Evolutionary conservation across 1,140 invertebrate species (phyloP).

Genomic region (Pararge aegeria): DNA sequence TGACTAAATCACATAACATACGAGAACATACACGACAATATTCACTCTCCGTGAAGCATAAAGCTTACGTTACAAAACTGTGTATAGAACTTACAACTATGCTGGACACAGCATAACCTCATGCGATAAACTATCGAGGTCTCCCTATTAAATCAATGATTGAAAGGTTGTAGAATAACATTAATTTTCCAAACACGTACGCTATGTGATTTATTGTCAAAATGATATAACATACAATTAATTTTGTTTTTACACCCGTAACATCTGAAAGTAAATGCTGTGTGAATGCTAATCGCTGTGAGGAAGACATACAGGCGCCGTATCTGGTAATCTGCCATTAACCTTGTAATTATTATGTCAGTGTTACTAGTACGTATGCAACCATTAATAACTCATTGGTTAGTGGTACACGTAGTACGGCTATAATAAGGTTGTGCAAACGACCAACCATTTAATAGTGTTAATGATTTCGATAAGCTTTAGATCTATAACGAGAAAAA

Average conservation of each 20-base stretch:
- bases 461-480: too few relatives aligned
- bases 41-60: too few relatives aligned
- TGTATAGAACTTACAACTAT: too few relatives aligned
- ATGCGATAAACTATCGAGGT: too few relatives aligned
- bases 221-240: conserved; percentile 9
- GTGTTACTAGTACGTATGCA: conserved; percentile 12
- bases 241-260: conserved; percentile 3
- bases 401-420: not conserved
- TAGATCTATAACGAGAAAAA: too few relatives aligned
- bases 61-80: too few relatives aligned
- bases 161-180: not conserved
- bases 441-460: too few relatives aligned
- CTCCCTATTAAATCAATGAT: not conserved
- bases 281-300: conserved; percentile 31
- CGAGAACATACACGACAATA: too few relatives aligned
- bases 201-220: not conserved
- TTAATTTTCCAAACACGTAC: conserved; percentile 2
- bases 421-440: too few relatives aligned
- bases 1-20: too few relatives aligned
- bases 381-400: conserved; percentile 6
- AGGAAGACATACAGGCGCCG: conserved; percentile 5
- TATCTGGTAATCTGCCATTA: conserved; percentile 31
- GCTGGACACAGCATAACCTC: too few relatives aligned
- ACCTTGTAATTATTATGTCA: conserved; percentile 26
- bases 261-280: conserved; percentile 4